These are phyloP conservation scores for Augochlora pura DNA, from an alignment of 1,140 invertebrate species.

Conservation along the genomic window DNA sequence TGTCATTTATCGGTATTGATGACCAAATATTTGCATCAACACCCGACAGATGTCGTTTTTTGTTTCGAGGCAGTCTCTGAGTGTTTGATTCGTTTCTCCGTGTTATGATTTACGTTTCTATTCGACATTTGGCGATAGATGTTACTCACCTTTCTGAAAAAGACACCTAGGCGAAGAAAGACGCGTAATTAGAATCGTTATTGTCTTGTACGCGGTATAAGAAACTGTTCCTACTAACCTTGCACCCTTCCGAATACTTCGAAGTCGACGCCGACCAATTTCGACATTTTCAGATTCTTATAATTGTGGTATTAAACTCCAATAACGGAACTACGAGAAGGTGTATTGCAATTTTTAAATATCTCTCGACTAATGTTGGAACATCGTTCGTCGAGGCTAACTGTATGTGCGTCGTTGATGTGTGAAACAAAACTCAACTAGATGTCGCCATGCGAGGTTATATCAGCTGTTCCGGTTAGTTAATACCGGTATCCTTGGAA, in stretches of 20 bases:
- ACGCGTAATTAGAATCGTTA: constrained; percentile 15
- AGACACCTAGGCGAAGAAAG: constrained; percentile 80
- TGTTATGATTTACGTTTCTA: not conserved
- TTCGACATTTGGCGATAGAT: not conserved
- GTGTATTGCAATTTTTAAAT: not conserved
- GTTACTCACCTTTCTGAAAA: constrained; percentile 82
- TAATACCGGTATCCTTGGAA: constrained; percentile 45
- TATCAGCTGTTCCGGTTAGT: constrained; percentile 40
- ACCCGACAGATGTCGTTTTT: constrained; percentile 19
- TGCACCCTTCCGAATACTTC: constrained; percentile 84
- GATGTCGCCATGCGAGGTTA: constrained; percentile 42
- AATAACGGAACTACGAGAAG: not conserved
- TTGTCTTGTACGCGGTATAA: not conserved
- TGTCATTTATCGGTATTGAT: no score
- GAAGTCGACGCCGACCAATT: constrained; percentile 81
- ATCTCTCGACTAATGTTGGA: not conserved
- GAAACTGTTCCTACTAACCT: constrained; percentile 71
- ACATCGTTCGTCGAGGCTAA: constrained; percentile 15
- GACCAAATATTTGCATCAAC: not conserved
- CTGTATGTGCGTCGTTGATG: not conserved
- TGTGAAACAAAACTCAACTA: constrained; percentile 7
- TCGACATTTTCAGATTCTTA: constrained; percentile 58
- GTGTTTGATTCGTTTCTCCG: not conserved
- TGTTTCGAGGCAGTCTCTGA: not conserved
- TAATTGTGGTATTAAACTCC: not conserved